Conservation (phyloP, 2,888 invertebrate genomes). For the Mesodorylaimus sp. region DNA sequence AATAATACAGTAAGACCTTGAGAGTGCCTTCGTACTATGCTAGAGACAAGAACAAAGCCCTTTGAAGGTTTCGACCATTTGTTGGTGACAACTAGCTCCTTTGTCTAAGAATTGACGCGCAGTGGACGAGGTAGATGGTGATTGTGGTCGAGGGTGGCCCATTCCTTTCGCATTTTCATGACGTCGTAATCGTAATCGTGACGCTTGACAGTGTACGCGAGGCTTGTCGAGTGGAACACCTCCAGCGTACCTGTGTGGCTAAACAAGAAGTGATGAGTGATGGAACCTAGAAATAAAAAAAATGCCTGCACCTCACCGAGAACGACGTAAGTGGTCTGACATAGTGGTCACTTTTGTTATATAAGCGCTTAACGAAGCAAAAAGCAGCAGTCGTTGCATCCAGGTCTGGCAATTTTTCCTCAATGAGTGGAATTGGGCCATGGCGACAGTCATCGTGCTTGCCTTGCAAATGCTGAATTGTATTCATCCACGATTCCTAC, state of each 20-base stretch:
- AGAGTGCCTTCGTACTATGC: no score
- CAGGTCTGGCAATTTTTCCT: no score
- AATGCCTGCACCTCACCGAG: no score
- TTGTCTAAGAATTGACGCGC: background rate
- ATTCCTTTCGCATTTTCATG: background rate
- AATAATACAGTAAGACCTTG: background rate
- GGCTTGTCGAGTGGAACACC: background rate
- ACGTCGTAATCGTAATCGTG: background rate
- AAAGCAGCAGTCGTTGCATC: no score
- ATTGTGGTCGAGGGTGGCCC: background rate
- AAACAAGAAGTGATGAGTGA: background rate
- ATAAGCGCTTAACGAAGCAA: no score
- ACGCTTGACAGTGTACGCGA: background rate
- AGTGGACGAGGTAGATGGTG: background rate
- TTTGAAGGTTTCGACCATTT: background rate
- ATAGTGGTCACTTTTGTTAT: no score
- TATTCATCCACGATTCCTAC: no score
- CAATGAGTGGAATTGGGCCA: no score
- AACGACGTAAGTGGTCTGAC: no score
- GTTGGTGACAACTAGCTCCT: background rate
- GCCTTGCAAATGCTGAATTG: no score
- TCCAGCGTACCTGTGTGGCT: background rate
- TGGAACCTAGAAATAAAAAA: no score
- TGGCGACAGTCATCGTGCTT: no score
- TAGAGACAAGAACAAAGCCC: background rate